A percentile compares a stretch with the other conserved stretches of the same genome.
Conservation (phyloP, 2,797 vertebrate species). For the Heterohyrax brucei region DNA sequence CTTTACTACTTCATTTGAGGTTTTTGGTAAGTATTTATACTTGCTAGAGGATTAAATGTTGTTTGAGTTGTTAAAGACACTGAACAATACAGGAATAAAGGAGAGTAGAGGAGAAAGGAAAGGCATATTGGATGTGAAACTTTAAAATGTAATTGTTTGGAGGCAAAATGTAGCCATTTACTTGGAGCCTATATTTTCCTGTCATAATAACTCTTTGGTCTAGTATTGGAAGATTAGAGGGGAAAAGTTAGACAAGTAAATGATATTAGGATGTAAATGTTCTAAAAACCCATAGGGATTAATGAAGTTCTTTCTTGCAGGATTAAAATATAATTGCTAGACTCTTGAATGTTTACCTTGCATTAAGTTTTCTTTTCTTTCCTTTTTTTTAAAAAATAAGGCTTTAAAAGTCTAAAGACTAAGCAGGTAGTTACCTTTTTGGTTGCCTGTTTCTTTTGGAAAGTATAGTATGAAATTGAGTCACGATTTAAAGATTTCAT, state of each 20-base stretch:
- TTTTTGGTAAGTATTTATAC: slow-evolving; percentile 42
- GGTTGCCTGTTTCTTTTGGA: not conserved
- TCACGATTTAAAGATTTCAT: slow-evolving; percentile 55
- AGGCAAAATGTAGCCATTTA: not conserved
- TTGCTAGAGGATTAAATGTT: not conserved
- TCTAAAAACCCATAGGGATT: not conserved
- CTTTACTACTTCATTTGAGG: not conserved
- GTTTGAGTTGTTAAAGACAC: slow-evolving; percentile 1
- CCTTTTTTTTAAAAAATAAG: not conserved
- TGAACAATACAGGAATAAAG: not conserved
- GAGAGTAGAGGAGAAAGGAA: not conserved
- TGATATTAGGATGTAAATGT: not conserved
- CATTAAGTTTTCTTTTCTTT: not conserved
- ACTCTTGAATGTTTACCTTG: not conserved
- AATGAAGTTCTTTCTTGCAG: not conserved
- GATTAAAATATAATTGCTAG: not conserved
- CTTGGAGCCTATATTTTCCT: not conserved
- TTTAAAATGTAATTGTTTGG: slow-evolving; percentile 47
- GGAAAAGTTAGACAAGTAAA: slow-evolving; percentile 33
- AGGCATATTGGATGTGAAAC: not conserved
- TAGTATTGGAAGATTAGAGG: slow-evolving; percentile 17
- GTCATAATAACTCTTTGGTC: slow-evolving; percentile 19
- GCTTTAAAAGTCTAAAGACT: not conserved
- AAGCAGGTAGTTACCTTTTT: not conserved
- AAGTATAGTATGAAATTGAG: slow-evolving; percentile 37